These are phyloP conservation scores for Myxocyprinus asiaticus DNA, from an alignment of 2,113 vertebrate genomes.

Conservation along the genomic window DNA sequence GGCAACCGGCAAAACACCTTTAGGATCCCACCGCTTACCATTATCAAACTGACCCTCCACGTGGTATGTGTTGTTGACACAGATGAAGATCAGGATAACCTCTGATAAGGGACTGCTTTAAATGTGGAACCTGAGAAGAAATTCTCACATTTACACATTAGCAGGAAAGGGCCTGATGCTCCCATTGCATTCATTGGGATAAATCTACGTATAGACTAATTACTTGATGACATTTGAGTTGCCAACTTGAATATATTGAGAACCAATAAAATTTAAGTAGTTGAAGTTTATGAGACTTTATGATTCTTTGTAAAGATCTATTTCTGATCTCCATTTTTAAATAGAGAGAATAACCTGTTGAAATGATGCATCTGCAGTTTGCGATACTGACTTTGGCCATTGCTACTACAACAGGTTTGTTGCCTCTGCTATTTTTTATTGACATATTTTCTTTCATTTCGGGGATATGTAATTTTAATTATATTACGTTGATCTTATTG, in stretches of 20 bases:
- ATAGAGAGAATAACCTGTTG: constrained; percentile 19
- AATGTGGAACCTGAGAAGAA: constrained; percentile 63
- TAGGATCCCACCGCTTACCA: constrained; percentile 5
- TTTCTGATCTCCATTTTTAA: constrained; percentile 52
- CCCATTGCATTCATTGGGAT: neutral
- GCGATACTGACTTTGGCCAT: constrained; percentile 60
- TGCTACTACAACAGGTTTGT: constrained; percentile 66
- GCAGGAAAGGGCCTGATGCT: constrained; percentile 52
- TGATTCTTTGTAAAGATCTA: neutral
- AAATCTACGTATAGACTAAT: neutral
- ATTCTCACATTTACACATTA: constrained; percentile 46
- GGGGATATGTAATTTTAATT: too few species aligned
- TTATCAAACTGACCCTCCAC: constrained; percentile 75
- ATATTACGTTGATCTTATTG: neutral
- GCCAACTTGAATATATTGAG: neutral
- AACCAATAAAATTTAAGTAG: neutral
- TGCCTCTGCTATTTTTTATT: neutral
- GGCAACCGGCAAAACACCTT: constrained; percentile 23
- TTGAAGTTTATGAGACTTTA: neutral
- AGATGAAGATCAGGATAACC: constrained; percentile 65
- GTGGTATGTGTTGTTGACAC: constrained; percentile 80
- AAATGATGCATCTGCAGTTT: constrained; percentile 60
- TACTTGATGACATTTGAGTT: neutral
- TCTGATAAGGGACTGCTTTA: constrained; percentile 79
- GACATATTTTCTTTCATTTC: too few species aligned